Conservation (phyloP, 1,140 invertebrate species). For the Neocloeon triangulifer region DNA sequence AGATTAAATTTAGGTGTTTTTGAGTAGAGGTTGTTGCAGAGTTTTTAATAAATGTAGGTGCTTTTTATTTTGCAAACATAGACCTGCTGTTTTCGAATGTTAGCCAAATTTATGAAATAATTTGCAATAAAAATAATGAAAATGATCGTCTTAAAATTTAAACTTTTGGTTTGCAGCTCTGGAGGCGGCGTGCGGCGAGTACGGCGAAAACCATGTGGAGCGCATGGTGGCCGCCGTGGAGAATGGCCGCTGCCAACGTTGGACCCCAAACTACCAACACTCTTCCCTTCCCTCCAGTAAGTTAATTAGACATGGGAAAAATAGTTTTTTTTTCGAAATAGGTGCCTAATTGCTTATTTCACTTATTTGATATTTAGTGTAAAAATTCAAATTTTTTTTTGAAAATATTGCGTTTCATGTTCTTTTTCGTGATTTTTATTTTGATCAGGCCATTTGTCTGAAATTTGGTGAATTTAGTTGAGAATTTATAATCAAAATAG, state of each 20-base stretch:
- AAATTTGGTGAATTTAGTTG: too few species aligned
- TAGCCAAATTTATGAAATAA: too few species aligned
- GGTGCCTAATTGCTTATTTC: background rate
- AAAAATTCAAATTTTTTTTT: too few species aligned
- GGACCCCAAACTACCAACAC: conserved; percentile 11
- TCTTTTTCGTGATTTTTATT: background rate
- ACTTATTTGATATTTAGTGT: background rate
- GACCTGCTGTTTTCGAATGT: too few species aligned
- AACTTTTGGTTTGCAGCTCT: conserved; percentile 52
- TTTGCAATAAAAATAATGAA: too few species aligned
- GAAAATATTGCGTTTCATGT: background rate
- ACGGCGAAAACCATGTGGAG: conserved; percentile 33
- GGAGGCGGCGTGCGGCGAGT: conserved; percentile 52
- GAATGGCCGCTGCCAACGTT: conserved; percentile 28
- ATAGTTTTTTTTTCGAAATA: background rate
- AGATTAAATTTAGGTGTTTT: too few species aligned
- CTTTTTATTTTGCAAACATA: too few species aligned
- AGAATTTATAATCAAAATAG: too few species aligned
- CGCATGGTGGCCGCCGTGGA: conserved; percentile 35
- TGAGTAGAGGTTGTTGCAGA: too few species aligned
- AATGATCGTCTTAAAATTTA: too few species aligned
- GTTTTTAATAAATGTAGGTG: too few species aligned
- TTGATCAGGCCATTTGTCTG: too few species aligned
- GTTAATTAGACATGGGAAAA: background rate
- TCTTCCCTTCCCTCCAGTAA: background rate